phyloP scores from a whole-genome alignment of 2,113 vertebrate genomes.

The Lasiurus cinereus region DNA sequence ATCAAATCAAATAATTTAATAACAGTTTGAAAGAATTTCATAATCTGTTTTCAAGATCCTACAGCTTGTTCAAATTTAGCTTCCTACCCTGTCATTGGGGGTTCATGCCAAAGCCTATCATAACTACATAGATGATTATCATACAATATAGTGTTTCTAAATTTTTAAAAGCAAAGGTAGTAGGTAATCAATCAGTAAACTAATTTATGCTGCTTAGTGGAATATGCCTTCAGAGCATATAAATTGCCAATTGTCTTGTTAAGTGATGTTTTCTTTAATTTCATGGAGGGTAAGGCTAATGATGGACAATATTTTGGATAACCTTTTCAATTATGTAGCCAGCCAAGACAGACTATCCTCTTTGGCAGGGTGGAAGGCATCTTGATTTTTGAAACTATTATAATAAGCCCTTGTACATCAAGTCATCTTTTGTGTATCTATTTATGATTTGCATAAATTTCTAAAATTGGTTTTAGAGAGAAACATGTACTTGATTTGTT shows the following conservation, averaged over 20 bases:
- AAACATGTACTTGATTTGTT: neutral
- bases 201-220: constrained; percentile 31
- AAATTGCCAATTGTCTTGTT: neutral
- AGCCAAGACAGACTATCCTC: neutral
- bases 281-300: neutral
- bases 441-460: constrained; percentile 3
- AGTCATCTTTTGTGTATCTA: neutral
- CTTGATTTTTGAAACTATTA: constrained; percentile 6
- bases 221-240: neutral
- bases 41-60: constrained; percentile 38
- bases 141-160: neutral
- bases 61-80: constrained; percentile 2
- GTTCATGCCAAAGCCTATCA: constrained; percentile 41
- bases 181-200: constrained; percentile 36
- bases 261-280: constrained; percentile 53
- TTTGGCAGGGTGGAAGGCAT: neutral
- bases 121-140: neutral
- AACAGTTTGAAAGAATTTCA: constrained; percentile 61
- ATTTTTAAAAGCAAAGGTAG: constrained; percentile 33
- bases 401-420: neutral
- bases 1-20: constrained; percentile 46
- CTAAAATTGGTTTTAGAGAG: neutral
- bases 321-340: constrained; percentile 50
- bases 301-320: neutral
- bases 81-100: neutral